Conservation (phyloP, 2,113 vertebrate genomes). For the Prolemur simus region DNA sequence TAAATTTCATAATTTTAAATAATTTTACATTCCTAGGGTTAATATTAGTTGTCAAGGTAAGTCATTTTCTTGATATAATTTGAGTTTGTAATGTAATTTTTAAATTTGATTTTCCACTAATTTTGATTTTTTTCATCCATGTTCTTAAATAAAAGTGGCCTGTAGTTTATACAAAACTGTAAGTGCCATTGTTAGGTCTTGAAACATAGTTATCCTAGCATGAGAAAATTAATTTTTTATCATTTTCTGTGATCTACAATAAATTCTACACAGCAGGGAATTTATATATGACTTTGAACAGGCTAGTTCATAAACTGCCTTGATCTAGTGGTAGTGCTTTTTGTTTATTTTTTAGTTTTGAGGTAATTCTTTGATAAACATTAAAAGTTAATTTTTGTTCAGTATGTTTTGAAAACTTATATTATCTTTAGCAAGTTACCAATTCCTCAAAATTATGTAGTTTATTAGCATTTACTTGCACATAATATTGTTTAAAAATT, state of each 20-base stretch:
- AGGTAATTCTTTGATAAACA: background rate
- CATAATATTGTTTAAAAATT: background rate
- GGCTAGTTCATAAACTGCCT: background rate
- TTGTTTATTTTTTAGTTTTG: background rate
- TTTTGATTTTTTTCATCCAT: constrained; percentile 12
- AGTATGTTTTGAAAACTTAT: background rate
- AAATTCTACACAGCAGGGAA: background rate
- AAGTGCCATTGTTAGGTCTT: background rate
- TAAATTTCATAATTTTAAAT: background rate
- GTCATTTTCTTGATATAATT: background rate
- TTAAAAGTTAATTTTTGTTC: background rate
- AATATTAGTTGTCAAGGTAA: background rate
- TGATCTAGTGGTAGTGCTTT: background rate
- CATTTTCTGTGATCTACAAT: background rate
- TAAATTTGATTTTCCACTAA: constrained; percentile 14
- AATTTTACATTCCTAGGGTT: background rate
- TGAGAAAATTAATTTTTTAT: background rate
- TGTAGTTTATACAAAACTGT: background rate
- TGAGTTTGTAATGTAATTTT: constrained; percentile 9
- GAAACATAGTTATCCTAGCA: background rate
- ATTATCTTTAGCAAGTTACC: background rate
- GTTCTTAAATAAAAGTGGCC: background rate
- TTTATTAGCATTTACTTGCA: background rate
- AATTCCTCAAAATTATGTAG: background rate
- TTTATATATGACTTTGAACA: background rate